These are phyloP conservation scores for Eleginops maclovinus DNA, from an alignment of 2,113 vertebrate genomes.

Conservation along the genomic window DNA sequence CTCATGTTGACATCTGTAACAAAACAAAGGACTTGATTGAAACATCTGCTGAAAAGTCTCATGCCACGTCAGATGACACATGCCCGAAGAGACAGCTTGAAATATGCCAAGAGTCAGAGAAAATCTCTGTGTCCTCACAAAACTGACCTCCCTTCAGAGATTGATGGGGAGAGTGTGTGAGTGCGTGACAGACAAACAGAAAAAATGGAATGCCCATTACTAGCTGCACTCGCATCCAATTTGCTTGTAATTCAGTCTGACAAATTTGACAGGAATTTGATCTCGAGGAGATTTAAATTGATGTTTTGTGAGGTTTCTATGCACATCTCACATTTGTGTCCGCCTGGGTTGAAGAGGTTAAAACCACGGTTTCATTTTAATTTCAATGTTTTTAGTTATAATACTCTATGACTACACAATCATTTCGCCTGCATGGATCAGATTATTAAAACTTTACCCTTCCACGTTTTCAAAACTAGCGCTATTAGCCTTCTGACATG, in stretches of 20 bases:
- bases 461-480: neutral
- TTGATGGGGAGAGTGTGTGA: slow-evolving; percentile 11
- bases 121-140: slow-evolving; percentile 13
- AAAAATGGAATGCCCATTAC: slow-evolving; percentile 48
- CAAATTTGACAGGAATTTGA: slow-evolving; percentile 65
- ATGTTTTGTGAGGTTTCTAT: slow-evolving; percentile 23
- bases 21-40: slow-evolving; percentile 9
- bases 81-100: slow-evolving; percentile 13
- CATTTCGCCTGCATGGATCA: neutral
- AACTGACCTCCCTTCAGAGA: slow-evolving; percentile 40
- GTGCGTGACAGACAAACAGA: slow-evolving; percentile 38
- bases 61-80: slow-evolving; percentile 4
- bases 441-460: neutral
- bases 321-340: slow-evolving; percentile 27
- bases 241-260: slow-evolving; percentile 60
- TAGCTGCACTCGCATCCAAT: slow-evolving; percentile 40
- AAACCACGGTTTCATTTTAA: slow-evolving; percentile 1
- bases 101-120: slow-evolving; percentile 24
- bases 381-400: slow-evolving; percentile 12
- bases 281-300: slow-evolving; percentile 41
- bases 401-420: slow-evolving; percentile 2
- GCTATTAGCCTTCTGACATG: slow-evolving; percentile 36
- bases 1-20: neutral
- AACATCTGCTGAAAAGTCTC: neutral
- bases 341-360: slow-evolving; percentile 15